phyloP scores from a whole-genome alignment of 2,113 vertebrate species.

The Phainopepla nitens region DNA sequence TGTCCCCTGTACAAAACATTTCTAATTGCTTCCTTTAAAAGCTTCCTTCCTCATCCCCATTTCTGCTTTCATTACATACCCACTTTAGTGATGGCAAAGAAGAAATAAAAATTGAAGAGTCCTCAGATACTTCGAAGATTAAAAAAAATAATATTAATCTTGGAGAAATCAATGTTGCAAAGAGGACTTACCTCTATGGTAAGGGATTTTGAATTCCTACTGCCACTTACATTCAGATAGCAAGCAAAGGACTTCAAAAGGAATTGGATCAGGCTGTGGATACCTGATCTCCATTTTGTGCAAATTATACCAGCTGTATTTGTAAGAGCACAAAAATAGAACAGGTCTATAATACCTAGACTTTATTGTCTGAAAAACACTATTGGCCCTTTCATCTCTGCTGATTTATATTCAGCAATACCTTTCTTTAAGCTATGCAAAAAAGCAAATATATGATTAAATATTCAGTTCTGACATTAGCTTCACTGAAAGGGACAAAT shows the following conservation, averaged over 20 bases:
- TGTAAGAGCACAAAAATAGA: background rate
- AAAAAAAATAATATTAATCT: background rate
- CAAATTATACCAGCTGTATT: background rate
- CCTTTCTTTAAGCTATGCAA: background rate
- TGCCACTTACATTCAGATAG: background rate
- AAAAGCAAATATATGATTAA: constrained; percentile 27
- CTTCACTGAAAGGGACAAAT: background rate
- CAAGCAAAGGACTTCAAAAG: background rate
- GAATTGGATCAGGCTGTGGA: background rate
- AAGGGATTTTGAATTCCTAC: background rate
- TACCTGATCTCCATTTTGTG: background rate
- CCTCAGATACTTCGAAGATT: background rate
- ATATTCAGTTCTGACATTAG: background rate
- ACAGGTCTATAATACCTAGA: background rate
- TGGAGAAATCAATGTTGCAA: background rate
- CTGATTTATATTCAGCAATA: background rate
- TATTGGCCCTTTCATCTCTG: background rate
- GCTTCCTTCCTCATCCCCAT: background rate
- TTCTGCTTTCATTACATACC: background rate
- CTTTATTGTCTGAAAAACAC: background rate
- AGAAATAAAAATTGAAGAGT: background rate
- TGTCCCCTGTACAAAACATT: background rate
- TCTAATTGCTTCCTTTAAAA: constrained; percentile 1
- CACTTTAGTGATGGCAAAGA: background rate
- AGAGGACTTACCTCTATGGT: background rate